Percentiles rank a stretch among this genome's conserved stretches.
Conservation (phyloP, 2,888 invertebrate species). For the Agrenia bidenticulata region DNA sequence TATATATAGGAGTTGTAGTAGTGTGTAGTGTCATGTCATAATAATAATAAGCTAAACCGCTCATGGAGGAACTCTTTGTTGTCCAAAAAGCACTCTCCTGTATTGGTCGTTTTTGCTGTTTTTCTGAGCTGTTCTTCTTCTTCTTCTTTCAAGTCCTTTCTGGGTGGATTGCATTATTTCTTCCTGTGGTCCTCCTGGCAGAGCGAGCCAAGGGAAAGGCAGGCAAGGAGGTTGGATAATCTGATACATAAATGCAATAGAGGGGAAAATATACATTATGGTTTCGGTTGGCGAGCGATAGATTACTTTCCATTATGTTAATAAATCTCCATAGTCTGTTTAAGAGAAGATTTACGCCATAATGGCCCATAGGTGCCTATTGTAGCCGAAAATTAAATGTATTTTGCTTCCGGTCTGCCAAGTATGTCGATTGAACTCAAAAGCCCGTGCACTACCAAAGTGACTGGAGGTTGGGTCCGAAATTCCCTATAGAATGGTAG, state of each 20-base stretch:
- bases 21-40: constrained; percentile 22
- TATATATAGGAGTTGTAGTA: not conserved
- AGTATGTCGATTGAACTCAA: constrained; percentile 12
- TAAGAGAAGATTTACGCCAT: constrained; percentile 10
- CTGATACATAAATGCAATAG: constrained; percentile 49
- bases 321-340: constrained; percentile 46
- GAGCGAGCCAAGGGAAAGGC: not conserved
- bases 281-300: constrained; percentile 33
- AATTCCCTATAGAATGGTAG: no score
- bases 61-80: constrained; percentile 37
- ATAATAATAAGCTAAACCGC: constrained; percentile 38
- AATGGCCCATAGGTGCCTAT: constrained; percentile 8
- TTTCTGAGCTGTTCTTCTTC: constrained; percentile 21
- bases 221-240: constrained; percentile 33
- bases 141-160: not conserved
- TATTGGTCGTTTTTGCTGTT: constrained; percentile 37
- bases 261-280: constrained; percentile 48
- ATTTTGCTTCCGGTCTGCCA: constrained; percentile 44
- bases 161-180: not conserved
- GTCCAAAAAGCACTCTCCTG: constrained; percentile 47
- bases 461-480: no score
- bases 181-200: not conserved
- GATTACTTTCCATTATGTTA: constrained; percentile 49
- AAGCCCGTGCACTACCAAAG: constrained; percentile 1
- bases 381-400: constrained; percentile 43